These are phyloP conservation scores for Tetraneura akinire DNA, from an alignment of 1,140 invertebrate genomes.

Conservation along the genomic window DNA sequence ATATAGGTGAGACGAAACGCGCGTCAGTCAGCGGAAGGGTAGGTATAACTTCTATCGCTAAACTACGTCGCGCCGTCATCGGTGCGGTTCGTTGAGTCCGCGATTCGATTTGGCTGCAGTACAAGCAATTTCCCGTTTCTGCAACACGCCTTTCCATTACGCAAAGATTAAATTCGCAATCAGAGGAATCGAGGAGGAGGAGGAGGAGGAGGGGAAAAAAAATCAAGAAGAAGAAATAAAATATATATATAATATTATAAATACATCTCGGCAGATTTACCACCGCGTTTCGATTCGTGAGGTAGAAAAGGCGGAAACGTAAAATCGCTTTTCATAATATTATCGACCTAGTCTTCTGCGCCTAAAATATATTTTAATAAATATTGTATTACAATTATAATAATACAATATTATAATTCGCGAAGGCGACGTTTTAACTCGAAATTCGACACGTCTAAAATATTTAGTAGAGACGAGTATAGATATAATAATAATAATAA, in stretches of 20 bases:
- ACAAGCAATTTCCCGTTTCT: slow-evolving; percentile 14
- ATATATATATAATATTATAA: no score
- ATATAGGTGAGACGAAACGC: neutral
- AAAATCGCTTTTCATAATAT: neutral
- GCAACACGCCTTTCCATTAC: neutral
- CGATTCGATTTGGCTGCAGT: slow-evolving; percentile 17
- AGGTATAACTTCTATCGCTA: neutral
- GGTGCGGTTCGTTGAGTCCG: neutral
- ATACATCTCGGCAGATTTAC: neutral
- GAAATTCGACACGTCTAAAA: no score
- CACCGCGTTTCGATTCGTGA: no score
- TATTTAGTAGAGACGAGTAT: no score
- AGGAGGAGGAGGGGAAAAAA: neutral
- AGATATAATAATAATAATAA: no score
- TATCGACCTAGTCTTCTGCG: neutral
- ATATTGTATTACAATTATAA: no score
- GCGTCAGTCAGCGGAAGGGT: slow-evolving; percentile 8
- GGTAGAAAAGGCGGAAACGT: neutral
- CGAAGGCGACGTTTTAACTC: no score
- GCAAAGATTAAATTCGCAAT: slow-evolving; percentile 14
- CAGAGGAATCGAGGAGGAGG: no score
- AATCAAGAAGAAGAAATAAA: no score
- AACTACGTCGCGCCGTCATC: neutral
- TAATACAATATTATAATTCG: no score
- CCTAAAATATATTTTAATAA: neutral